Conservation (phyloP, 2,797 vertebrate genomes). For the Philypnodon macrostomus region DNA sequence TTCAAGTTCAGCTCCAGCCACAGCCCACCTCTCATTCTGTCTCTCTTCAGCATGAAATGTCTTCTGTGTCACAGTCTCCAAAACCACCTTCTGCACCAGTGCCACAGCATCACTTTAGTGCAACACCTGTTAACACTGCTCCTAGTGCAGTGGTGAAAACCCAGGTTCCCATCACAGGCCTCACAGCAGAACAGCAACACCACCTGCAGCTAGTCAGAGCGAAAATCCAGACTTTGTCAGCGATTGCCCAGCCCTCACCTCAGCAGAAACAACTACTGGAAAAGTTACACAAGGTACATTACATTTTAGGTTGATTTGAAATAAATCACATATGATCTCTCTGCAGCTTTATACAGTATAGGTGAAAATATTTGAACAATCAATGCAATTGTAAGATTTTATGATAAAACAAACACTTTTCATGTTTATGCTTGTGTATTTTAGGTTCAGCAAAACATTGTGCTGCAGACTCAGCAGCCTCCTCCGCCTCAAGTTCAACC, state of each 20-base stretch:
- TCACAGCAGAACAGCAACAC: slow-evolving; percentile 82
- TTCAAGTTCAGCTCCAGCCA: slow-evolving; percentile 70
- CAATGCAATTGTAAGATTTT: too few relatives aligned
- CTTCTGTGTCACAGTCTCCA: slow-evolving; percentile 73
- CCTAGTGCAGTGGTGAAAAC: slow-evolving; percentile 57
- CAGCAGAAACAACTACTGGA: slow-evolving; percentile 89
- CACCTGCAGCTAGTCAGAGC: slow-evolving; percentile 82
- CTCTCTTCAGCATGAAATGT: slow-evolving; percentile 68
- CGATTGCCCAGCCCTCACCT: slow-evolving; percentile 74
- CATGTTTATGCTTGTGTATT: background rate
- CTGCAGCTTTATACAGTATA: too few relatives aligned
- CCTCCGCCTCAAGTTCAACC: slow-evolving; percentile 46
- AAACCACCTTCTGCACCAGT: slow-evolving; percentile 64
- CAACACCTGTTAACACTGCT: slow-evolving; percentile 47
- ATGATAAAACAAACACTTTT: too few relatives aligned
- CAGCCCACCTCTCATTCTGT: slow-evolving; percentile 60
- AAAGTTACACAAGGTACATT: slow-evolving; percentile 91
- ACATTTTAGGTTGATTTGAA: too few relatives aligned
- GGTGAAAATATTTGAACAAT: too few relatives aligned
- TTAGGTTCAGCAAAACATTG: slow-evolving; percentile 85
- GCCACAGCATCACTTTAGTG: slow-evolving; percentile 69
- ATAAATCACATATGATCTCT: too few relatives aligned
- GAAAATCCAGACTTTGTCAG: slow-evolving; percentile 82
- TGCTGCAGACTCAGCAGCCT: slow-evolving; percentile 83
- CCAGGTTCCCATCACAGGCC: slow-evolving; percentile 61